A percentile compares a stretch with the other conserved stretches of the same genome.
These are phyloP conservation scores for Microchrysa polita DNA, from an alignment of 2,888 invertebrate species.

Conservation along the genomic window DNA sequence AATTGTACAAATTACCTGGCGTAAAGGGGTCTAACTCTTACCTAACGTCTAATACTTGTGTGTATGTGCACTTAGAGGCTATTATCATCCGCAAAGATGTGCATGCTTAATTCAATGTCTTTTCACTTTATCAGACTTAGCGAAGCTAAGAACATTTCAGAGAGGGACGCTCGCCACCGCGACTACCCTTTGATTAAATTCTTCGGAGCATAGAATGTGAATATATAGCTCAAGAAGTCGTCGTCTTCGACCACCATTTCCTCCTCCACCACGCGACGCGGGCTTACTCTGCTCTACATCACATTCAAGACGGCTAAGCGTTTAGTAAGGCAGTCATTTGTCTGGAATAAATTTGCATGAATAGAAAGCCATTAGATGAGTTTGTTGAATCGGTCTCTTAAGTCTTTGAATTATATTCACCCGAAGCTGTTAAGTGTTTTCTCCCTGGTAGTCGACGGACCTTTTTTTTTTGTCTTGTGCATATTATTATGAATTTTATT, in stretches of 20 bases:
- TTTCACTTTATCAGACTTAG: constrained; percentile 19
- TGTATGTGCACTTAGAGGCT: neutral
- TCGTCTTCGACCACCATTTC: too few species aligned
- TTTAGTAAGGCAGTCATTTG: constrained; percentile 50
- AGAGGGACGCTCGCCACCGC: too few species aligned
- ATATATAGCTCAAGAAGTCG: neutral
- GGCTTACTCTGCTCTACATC: neutral
- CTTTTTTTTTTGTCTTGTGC: too few species aligned
- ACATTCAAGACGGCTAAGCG: constrained; percentile 36
- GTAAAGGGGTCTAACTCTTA: too few species aligned
- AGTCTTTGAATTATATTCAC: constrained; percentile 26
- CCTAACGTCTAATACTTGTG: too few species aligned
- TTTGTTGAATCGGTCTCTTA: constrained; percentile 15
- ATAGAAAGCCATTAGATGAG: constrained; percentile 27
- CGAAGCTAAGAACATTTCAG: neutral
- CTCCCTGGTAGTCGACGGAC: constrained; percentile 1
- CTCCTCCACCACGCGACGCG: too few species aligned
- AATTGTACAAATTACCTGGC: constrained; percentile 28
- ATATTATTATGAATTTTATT: too few species aligned
- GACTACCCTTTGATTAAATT: constrained; percentile 30
- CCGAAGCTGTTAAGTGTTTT: constrained; percentile 34
- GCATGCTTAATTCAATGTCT: constrained; percentile 18
- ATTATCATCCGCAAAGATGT: neutral
- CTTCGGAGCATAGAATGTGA: constrained; percentile 12
- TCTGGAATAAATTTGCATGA: constrained; percentile 49